phyloP scores from a whole-genome alignment of 2,113 vertebrate species.

The Sciurus niger region DNA sequence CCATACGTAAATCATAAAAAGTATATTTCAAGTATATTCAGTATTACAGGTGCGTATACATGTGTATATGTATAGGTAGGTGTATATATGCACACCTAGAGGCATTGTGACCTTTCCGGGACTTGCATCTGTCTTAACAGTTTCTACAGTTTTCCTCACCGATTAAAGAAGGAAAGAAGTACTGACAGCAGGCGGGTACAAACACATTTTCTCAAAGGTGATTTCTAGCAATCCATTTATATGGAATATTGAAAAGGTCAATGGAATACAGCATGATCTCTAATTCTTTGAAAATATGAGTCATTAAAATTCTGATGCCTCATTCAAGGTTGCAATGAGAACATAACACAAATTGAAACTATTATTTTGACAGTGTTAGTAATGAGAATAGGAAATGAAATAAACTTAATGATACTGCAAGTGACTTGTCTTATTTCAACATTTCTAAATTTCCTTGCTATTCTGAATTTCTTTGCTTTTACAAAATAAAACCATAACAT shows the following conservation, averaged over 20 bases:
- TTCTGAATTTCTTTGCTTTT: conserved; percentile 64
- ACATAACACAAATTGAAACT: conserved; percentile 82
- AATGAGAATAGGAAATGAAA: conserved; percentile 84
- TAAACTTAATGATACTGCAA: conserved; percentile 79
- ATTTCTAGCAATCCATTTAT: conserved; percentile 66
- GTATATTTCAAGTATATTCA: background rate
- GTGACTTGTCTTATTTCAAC: conserved; percentile 60
- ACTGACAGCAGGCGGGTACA: background rate
- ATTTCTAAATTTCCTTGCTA: conserved; percentile 60
- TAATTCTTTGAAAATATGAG: conserved; percentile 84
- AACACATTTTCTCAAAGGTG: conserved; percentile 70
- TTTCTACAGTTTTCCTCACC: conserved; percentile 49
- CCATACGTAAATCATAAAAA: background rate
- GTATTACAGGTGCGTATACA: background rate
- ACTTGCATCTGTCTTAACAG: conserved; percentile 16
- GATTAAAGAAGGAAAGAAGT: conserved; percentile 54
- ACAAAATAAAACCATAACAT: background rate
- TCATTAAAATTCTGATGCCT: conserved; percentile 85
- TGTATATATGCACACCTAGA: background rate
- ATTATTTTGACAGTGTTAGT: conserved; percentile 86
- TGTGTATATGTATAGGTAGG: fast-evolving
- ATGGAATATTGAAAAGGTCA: conserved; percentile 88
- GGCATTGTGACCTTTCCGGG: conserved; percentile 39
- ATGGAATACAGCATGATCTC: conserved; percentile 50
- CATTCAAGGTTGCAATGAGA: conserved; percentile 84